phyloP scores from a whole-genome alignment of 2,888 invertebrate species.

The Aleiodes leptofemur region DNA sequence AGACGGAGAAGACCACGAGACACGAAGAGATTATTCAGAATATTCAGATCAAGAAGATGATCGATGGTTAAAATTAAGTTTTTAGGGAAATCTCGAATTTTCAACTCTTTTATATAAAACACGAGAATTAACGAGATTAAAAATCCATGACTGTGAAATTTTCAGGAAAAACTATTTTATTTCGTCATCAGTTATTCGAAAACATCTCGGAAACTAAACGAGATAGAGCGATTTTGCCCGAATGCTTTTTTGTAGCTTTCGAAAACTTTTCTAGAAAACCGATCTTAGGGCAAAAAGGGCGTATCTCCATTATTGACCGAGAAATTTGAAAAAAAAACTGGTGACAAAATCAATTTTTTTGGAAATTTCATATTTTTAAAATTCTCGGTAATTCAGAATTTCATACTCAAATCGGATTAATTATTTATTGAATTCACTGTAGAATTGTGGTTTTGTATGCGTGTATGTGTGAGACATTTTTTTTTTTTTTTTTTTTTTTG shows the following conservation, averaged over 20 bases:
- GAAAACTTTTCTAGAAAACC: too few species aligned
- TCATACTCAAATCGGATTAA: background rate
- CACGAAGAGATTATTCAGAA: conserved; percentile 27
- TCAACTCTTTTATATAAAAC: conserved; percentile 2
- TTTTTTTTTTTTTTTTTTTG: background rate
- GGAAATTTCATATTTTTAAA: background rate
- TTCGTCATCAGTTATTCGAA: too few species aligned
- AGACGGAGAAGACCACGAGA: conserved; percentile 78
- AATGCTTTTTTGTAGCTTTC: too few species aligned
- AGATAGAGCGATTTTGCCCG: too few species aligned
- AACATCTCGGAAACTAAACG: too few species aligned
- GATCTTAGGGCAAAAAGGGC: too few species aligned
- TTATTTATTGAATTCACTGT: conserved; percentile 13
- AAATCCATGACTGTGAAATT: too few species aligned
- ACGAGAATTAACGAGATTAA: background rate
- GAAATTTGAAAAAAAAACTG: too few species aligned
- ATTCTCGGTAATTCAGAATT: too few species aligned
- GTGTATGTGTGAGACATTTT: conserved; percentile 1
- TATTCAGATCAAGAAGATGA: conserved; percentile 32
- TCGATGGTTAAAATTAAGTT: conserved; percentile 38
- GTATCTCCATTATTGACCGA: too few species aligned
- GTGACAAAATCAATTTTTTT: conserved; percentile 12
- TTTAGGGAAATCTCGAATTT: background rate
- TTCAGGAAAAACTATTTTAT: too few species aligned
- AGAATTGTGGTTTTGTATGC: conserved; percentile 1